A percentile compares a stretch with the other conserved stretches of the same genome.
Conservation (phyloP, 2,113 vertebrate genomes). For the Corythornis vintsioides region DNA sequence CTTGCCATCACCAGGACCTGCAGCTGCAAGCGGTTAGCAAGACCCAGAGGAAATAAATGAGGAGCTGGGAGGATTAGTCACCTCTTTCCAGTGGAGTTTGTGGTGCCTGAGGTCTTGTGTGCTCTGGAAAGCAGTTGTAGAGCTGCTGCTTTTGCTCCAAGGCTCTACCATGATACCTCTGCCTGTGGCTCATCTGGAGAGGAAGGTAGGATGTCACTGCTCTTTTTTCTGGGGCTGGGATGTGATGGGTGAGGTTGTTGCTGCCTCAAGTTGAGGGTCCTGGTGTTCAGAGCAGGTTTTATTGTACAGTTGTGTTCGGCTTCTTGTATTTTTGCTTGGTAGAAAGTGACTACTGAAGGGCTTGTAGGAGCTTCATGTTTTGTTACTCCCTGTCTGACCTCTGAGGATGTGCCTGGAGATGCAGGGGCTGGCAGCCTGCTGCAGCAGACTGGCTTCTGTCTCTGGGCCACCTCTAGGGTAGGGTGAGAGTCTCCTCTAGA, state of each 20-base stretch:
- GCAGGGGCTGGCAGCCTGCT: background rate
- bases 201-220: background rate
- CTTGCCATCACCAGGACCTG: rapidly evolving
- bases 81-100: rapidly evolving
- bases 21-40: background rate
- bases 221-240: background rate
- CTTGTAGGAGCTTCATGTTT: background rate
- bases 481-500: background rate
- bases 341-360: rapidly evolving
- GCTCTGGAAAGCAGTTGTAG: rapidly evolving
- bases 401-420: background rate
- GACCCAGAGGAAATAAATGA: background rate
- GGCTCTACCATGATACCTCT: rapidly evolving
- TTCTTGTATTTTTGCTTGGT: background rate
- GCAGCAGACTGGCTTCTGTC: background rate
- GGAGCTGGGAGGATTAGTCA: rapidly evolving
- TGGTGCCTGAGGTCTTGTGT: rapidly evolving
- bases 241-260: rapidly evolving
- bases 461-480: background rate
- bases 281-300: rapidly evolving
- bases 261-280: background rate
- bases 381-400: background rate
- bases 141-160: background rate
- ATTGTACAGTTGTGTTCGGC: rapidly evolving
- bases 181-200: rapidly evolving